These are phyloP conservation scores for Bemisia tabaci DNA, from an alignment of 1,140 invertebrate species.

Conservation along the genomic window DNA sequence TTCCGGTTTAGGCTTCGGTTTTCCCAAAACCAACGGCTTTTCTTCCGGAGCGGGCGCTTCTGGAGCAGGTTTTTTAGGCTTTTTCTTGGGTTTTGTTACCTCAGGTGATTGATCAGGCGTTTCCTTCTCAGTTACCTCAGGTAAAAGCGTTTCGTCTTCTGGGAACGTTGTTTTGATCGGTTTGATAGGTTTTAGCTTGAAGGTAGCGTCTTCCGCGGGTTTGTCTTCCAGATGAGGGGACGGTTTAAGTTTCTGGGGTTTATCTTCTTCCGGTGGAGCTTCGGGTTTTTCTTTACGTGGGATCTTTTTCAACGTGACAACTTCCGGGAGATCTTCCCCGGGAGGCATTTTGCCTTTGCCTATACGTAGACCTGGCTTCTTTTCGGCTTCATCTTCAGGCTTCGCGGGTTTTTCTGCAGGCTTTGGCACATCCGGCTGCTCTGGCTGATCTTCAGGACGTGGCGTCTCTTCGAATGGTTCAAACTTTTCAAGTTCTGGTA, in stretches of 20 bases:
- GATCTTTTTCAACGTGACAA: constrained; percentile 21
- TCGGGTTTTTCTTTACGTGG: constrained; percentile 18
- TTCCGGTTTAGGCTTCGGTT: constrained; percentile 27
- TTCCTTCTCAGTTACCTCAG: constrained; percentile 28
- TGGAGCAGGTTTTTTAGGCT: constrained; percentile 21
- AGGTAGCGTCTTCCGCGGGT: constrained; percentile 19
- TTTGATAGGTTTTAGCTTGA: constrained; percentile 21
- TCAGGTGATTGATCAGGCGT: constrained; percentile 18
- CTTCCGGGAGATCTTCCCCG: constrained; percentile 20
- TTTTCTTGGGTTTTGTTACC: constrained; percentile 21
- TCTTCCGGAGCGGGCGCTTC: constrained; percentile 30
- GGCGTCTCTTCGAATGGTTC: constrained; percentile 27
- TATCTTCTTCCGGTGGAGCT: constrained; percentile 21
- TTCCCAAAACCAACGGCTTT: constrained; percentile 30
- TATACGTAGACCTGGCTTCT: constrained; percentile 18
- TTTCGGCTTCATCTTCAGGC: constrained; percentile 9
- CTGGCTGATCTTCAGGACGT: constrained; percentile 28
- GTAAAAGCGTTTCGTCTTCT: constrained; percentile 32
- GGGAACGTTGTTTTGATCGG: constrained; percentile 25
- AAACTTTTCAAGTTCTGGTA: constrained; percentile 41
- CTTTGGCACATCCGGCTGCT: not conserved
- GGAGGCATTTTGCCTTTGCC: constrained; percentile 24
- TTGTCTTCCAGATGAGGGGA: constrained; percentile 24
- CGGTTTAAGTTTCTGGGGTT: constrained; percentile 22
- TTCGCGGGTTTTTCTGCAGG: constrained; percentile 11